Base-by-base conservation (phyloP, 2,888 invertebrate genomes). In the Physocephala rufipes region DNA sequence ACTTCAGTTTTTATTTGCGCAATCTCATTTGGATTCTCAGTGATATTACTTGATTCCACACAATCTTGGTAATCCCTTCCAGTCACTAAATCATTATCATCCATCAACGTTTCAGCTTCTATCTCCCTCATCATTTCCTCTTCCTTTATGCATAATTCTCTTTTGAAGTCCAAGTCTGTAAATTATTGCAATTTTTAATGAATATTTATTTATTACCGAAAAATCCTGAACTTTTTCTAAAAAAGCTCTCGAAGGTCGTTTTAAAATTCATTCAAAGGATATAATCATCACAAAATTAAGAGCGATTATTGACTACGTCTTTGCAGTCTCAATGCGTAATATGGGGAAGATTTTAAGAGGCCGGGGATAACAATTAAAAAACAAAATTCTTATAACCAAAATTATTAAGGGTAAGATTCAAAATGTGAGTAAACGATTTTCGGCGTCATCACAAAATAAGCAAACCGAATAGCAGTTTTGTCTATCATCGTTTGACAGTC, bases 81-180 rank as follows among this genome's bases (percentile, higher is more conserved):
- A 13, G 49, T 49, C 58, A 58, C 3, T 21, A 26, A 2, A n/a
- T 43, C 16, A 15, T 9, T 30, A 43, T 55, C 24, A 12, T 45
- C 67, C 1, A 58, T 1, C 19, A 67, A 51, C n/a, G 28, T n/a
- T 36, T 43, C 58, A 15, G 19, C 51, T 15, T 66, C 30, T 4
- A 24, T 24, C 55, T 58, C 43, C 55, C 45, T 45, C 43, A 62
- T 47, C 12, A n/a, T 16, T 36, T 21, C 45, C 49, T 67, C 67
- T 2, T 67, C 62, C 62, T 68, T 68, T 51, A 62, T 58, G 36
- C 12, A 67, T 1, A 47, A n/a, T 19, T 58, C 59, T 2, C 16
- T n/a, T 51, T 68, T 68, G 68, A 62, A 62, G 68, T 68, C 36
- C 51, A 68, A 24, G 7, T 62, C 68, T 68, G 62, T 61, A 68